Evolutionary conservation across 2,113 vertebrate species (phyloP).

Genomic region (Phaethon lepturus): DNA sequence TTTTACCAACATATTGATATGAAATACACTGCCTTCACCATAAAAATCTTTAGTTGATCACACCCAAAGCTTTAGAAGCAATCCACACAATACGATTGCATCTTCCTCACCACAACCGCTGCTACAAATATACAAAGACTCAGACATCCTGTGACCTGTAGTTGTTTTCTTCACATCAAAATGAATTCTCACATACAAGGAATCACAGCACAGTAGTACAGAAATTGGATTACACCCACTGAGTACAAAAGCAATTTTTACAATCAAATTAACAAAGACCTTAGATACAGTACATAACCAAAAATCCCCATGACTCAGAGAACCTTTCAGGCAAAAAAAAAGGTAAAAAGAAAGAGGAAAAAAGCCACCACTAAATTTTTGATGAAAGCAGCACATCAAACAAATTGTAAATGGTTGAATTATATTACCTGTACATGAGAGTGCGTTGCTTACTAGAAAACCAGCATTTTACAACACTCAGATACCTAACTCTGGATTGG

Average conservation of each 20-base stretch:
- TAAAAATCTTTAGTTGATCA: neutral
- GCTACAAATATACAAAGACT: neutral
- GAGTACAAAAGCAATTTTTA: neutral
- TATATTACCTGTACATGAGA: accelerated
- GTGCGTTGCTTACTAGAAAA: neutral
- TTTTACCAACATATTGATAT: neutral
- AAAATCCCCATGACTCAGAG: neutral
- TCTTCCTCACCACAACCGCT: neutral
- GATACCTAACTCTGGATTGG: neutral
- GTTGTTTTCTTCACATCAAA: neutral
- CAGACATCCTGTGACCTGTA: neutral
- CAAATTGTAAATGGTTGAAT: neutral
- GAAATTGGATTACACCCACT: neutral
- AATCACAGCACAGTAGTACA: neutral
- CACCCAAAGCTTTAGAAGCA: neutral
- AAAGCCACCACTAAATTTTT: neutral
- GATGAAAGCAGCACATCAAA: neutral
- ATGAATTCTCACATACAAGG: neutral
- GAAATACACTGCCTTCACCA: neutral
- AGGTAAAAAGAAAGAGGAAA: neutral
- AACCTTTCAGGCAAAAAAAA: neutral
- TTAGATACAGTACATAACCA: neutral
- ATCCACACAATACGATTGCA: accelerated
- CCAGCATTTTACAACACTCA: neutral
- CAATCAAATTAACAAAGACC: neutral